Conservation (phyloP, 92 coral and sea anemone species). For the Ricordea florida region DNA sequence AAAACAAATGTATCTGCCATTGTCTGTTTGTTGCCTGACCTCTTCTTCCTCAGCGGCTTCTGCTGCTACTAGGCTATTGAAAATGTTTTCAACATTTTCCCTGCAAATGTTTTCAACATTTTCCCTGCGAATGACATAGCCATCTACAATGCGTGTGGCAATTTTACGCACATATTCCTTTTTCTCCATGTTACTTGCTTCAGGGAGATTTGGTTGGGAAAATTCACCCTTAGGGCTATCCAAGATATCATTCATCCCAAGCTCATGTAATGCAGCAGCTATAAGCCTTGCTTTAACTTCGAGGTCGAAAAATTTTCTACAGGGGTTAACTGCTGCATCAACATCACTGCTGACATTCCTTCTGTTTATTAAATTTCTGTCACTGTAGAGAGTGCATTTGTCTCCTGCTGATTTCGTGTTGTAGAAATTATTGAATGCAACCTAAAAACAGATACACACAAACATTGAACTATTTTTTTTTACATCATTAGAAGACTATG, state of each 20-base stretch:
- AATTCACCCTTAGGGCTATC: constrained; percentile 45
- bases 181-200: constrained; percentile 16
- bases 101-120: constrained; percentile 27
- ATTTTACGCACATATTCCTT: no score
- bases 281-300: constrained; percentile 63
- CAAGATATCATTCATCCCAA: constrained; percentile 41
- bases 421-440: no score
- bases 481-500: constrained; percentile 10
- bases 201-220: background rate
- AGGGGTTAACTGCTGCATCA: no score
- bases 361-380: no score
- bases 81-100: constrained; percentile 32
- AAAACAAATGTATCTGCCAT: no score
- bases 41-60: constrained; percentile 21
- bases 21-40: no score
- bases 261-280: constrained; percentile 58
- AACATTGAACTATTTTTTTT: background rate
- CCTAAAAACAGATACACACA: background rate
- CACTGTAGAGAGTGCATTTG: no score
- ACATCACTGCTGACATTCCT: no score
- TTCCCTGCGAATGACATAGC: constrained; percentile 28
- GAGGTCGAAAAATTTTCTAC: constrained; percentile 44
- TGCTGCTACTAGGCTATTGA: no score
- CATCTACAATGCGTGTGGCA: constrained; percentile 43
- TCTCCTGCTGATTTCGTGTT: no score